These are phyloP conservation scores for Drosophila truncata DNA, from an alignment of 1,140 invertebrate genomes.

Conservation along the genomic window DNA sequence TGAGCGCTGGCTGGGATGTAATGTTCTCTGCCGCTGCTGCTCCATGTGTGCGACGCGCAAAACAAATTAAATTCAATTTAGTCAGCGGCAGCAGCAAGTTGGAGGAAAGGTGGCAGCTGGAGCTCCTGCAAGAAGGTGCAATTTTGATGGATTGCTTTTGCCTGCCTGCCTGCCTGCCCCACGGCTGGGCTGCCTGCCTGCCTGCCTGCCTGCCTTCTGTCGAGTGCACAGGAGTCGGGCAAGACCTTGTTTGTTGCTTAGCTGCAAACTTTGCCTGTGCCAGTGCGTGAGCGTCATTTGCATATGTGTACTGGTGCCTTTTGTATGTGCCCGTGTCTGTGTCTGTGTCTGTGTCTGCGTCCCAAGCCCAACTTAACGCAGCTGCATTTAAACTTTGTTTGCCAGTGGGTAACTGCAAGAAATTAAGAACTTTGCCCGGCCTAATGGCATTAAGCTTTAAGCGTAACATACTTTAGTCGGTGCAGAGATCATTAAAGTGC, in stretches of 20 bases:
- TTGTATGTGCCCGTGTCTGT: conserved; percentile 18
- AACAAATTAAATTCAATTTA: conserved; percentile 84
- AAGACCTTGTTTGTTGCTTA: conserved; percentile 80
- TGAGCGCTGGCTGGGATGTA: conserved; percentile 62
- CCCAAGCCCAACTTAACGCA: conserved; percentile 68
- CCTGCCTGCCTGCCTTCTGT: conserved; percentile 45
- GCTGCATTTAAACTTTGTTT: conserved; percentile 78
- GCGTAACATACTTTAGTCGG: conserved; percentile 42
- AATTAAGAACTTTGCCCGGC: conserved; percentile 68
- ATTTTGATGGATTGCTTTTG: conserved; percentile 85
- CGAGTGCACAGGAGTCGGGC: conserved; percentile 43
- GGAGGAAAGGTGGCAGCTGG: conserved; percentile 9
- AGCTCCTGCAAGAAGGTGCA: conserved; percentile 81
- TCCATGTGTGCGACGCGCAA: conserved; percentile 74
- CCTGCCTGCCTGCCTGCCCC: conserved; percentile 45
- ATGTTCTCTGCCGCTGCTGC: conserved; percentile 54
- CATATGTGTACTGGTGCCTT: conserved; percentile 18
- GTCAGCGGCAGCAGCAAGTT: conserved; percentile 55
- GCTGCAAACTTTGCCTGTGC: conserved; percentile 73
- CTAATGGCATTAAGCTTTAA: conserved; percentile 72
- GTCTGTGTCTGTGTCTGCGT: conserved; percentile 8
- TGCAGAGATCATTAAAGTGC: conserved; percentile 19
- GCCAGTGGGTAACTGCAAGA: conserved; percentile 50
- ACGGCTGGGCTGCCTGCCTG: conserved; percentile 20
- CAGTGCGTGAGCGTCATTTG: conserved; percentile 30